These are phyloP conservation scores for Caenorhabditis sp. DNA, from an alignment of 2,888 invertebrate species.

Conservation along the genomic window DNA sequence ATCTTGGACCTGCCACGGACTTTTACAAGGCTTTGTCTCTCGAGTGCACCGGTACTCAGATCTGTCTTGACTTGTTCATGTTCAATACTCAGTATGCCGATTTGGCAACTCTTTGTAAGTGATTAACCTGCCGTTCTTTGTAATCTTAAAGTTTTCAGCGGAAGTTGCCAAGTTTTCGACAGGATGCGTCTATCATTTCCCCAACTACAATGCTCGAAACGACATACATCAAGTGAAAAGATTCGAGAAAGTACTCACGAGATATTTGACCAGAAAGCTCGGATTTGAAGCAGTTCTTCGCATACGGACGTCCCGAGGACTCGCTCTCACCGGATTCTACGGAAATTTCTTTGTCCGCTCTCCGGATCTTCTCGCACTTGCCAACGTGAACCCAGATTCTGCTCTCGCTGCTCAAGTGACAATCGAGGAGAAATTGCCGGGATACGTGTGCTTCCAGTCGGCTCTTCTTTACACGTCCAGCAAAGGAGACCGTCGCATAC, in stretches of 20 bases:
- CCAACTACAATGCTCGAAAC: conserved; percentile 83
- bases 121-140: neutral
- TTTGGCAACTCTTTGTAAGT: conserved; percentile 89
- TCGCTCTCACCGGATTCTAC: conserved; percentile 97
- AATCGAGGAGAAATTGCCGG: conserved; percentile 91
- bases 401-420: conserved; percentile 97
- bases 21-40: conserved; percentile 96
- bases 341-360: conserved; percentile 99
- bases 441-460: conserved; percentile 95
- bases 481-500: conserved; percentile 94
- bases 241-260: conserved; percentile 86
- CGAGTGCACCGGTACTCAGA: conserved; percentile 89
- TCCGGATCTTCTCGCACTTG: conserved; percentile 93
- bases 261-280: conserved; percentile 95
- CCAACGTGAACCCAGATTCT: conserved; percentile 97
- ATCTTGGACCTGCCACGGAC: conserved; percentile 94
- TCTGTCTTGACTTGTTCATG: conserved; percentile 90
- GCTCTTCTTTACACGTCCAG: conserved; percentile 96
- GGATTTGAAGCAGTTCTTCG: conserved; percentile 95
- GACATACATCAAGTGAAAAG: conserved; percentile 83
- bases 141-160: conserved; percentile 78
- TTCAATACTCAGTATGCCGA: conserved; percentile 94
- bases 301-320: conserved; percentile 80
- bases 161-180: conserved; percentile 96
- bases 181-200: conserved; percentile 92